Percentiles rank a stretch among this genome's conserved stretches.
phyloP scores from a whole-genome alignment of 2,797 vertebrate species.

The Brotogeris chrysoptera region DNA sequence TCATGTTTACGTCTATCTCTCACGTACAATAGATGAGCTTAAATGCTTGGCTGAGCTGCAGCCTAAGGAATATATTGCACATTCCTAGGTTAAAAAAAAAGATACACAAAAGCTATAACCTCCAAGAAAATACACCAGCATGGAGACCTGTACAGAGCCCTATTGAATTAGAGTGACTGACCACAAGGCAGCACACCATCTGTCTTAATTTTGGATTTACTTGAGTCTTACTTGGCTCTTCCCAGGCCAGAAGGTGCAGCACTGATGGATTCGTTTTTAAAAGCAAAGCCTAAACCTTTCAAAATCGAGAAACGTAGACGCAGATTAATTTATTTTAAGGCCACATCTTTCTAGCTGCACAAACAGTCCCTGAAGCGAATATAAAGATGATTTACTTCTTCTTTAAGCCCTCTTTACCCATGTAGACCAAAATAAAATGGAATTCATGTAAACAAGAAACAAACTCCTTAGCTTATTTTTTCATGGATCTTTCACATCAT shows the following conservation, averaged over 20 bases:
- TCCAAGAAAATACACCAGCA: not conserved
- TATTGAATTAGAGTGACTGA: conserved; percentile 42
- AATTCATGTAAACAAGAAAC: conserved; percentile 53
- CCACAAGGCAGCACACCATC: conserved; percentile 56
- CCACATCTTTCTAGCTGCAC: conserved; percentile 34
- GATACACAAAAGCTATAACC: conserved; percentile 6
- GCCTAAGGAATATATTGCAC: not conserved
- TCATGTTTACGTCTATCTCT: not conserved
- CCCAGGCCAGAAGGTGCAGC: conserved; percentile 14
- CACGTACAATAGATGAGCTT: not conserved
- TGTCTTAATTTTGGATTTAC: conserved; percentile 53
- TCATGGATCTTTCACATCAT: conserved; percentile 24
- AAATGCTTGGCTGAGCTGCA: not conserved
- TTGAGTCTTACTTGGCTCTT: conserved; percentile 55
- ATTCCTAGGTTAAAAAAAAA: not conserved
- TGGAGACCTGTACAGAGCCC: conserved; percentile 6
- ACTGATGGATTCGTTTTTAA: conserved; percentile 42
- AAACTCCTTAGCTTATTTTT: conserved; percentile 54
- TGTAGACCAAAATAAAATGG: conserved; percentile 41
- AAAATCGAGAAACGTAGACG: conserved; percentile 37
- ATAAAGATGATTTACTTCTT: conserved; percentile 49
- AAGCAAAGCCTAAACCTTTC: conserved; percentile 43
- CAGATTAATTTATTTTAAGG: conserved; percentile 44
- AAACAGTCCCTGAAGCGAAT: conserved; percentile 22
- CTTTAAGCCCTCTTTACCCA: conserved; percentile 21